These are phyloP conservation scores for Ferrisia virgata DNA, from an alignment of 2,888 invertebrate species.

Conservation along the genomic window DNA sequence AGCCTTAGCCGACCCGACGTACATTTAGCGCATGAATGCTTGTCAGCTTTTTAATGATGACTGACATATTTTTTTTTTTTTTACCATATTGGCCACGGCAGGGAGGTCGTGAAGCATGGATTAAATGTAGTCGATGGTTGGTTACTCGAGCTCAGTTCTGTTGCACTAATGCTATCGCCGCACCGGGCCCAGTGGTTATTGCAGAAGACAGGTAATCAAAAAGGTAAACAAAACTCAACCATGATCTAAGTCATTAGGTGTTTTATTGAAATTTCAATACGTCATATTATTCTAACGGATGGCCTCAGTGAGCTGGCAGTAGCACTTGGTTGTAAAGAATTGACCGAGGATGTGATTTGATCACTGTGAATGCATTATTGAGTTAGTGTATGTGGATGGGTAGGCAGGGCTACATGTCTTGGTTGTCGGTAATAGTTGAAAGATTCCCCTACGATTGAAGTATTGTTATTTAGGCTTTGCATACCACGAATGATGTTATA, in stretches of 20 bases:
- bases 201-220: conserved; percentile 22
- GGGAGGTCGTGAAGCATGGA: neutral
- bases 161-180: neutral
- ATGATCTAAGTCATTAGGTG: conserved; percentile 11
- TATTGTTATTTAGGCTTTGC: too few relatives aligned
- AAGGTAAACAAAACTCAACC: conserved; percentile 17
- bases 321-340: neutral
- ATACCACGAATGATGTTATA: too few relatives aligned
- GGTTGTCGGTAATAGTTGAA: too few relatives aligned
- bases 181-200: neutral
- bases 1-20: neutral
- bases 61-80: conserved; percentile 20
- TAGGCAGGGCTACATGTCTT: too few relatives aligned
- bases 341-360: neutral
- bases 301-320: neutral
- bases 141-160: neutral
- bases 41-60: conserved; percentile 37
- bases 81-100: neutral
- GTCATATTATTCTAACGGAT: neutral
- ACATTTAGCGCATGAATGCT: neutral
- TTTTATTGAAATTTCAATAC: conserved; percentile 15
- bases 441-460: too few relatives aligned
- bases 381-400: too few relatives aligned
- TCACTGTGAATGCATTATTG: neutral
- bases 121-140: neutral